Percentiles rank a stretch among this genome's conserved stretches.
phyloP scores from a whole-genome alignment of 1,140 invertebrate species.

The Pseudachorutes palmiensis region DNA sequence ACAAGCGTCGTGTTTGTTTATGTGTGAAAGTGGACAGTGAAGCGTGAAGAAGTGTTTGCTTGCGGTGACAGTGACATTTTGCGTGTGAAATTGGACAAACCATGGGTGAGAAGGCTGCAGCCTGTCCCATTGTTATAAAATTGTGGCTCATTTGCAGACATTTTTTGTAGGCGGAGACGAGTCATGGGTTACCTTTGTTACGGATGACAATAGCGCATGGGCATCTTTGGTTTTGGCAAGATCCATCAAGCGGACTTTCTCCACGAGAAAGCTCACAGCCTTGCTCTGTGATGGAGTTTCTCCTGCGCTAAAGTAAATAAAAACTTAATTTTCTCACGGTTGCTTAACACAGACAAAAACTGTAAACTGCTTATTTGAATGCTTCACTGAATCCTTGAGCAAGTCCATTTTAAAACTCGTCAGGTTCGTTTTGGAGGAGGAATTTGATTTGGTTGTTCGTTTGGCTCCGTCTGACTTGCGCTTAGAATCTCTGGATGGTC shows the following conservation, averaged over 20 bases:
- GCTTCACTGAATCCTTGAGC: not conserved
- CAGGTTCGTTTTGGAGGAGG: constrained; percentile 5
- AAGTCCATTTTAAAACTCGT: not conserved
- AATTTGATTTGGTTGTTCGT: constrained; percentile 7
- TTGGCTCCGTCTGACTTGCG: not conserved
- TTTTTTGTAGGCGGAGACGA: constrained; percentile 39
- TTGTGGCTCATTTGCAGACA: not conserved
- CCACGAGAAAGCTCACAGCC: constrained; percentile 4
- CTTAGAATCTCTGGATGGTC: not conserved
- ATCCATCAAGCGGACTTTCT: constrained; percentile 1
- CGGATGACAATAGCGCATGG: not conserved
- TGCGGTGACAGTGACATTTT: too few species aligned
- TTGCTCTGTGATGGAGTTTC: not conserved
- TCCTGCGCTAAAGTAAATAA: not conserved
- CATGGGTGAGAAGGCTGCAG: too few species aligned
- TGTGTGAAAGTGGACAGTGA: too few species aligned
- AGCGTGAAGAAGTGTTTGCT: too few species aligned
- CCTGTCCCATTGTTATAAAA: constrained; percentile 4
- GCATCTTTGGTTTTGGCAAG: not conserved
- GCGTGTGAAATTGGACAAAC: not conserved
- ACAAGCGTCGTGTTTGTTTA: too few species aligned
- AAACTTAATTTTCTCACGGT: not conserved
- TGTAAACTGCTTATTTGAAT: not conserved
- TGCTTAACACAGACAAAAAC: too few species aligned
- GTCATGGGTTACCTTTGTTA: constrained; percentile 39